Percentiles rank a stretch among this genome's conserved stretches.
Evolutionary conservation across 92 coral and sea anemone genomes (phyloP).

Genomic region (Parazoanthus atlanticus): DNA sequence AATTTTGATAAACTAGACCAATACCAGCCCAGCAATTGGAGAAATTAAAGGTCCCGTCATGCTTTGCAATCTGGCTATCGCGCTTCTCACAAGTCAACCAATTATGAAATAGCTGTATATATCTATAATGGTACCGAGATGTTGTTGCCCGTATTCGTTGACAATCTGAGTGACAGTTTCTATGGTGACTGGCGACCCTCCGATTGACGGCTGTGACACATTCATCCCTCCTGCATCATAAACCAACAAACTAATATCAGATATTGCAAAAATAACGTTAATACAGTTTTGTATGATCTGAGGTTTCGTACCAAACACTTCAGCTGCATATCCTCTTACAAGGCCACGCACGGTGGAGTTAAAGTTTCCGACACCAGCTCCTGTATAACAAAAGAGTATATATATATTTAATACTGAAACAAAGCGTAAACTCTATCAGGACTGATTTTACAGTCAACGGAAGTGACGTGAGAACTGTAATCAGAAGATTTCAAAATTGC

Average conservation of each 20-base stretch:
- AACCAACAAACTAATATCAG: not conserved
- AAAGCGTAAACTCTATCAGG: too few relatives aligned
- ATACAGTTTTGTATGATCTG: too few relatives aligned
- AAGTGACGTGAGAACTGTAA: too few relatives aligned
- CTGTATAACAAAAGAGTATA: not conserved
- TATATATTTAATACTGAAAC: too few relatives aligned
- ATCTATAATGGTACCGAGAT: not conserved
- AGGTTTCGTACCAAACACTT: not conserved
- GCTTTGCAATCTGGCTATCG: too few relatives aligned
- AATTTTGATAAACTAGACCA: too few relatives aligned
- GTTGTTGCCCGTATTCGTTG: constrained; percentile 19
- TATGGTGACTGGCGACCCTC: constrained; percentile 10
- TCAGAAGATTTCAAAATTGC: too few relatives aligned
- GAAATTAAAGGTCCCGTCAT: too few relatives aligned
- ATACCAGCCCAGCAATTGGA: too few relatives aligned
- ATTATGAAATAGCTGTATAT: not conserved
- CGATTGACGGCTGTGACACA: not conserved
- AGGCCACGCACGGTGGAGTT: not conserved
- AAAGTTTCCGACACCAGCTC: not conserved
- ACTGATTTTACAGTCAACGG: too few relatives aligned
- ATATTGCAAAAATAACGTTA: not conserved
- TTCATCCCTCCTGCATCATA: constrained; percentile 8
- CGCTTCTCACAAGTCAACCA: too few relatives aligned
- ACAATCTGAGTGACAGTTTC: constrained; percentile 40
- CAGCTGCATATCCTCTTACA: not conserved